phyloP scores from a whole-genome alignment of 2,797 vertebrate species.

The Pseudomugil gertrudae region DNA sequence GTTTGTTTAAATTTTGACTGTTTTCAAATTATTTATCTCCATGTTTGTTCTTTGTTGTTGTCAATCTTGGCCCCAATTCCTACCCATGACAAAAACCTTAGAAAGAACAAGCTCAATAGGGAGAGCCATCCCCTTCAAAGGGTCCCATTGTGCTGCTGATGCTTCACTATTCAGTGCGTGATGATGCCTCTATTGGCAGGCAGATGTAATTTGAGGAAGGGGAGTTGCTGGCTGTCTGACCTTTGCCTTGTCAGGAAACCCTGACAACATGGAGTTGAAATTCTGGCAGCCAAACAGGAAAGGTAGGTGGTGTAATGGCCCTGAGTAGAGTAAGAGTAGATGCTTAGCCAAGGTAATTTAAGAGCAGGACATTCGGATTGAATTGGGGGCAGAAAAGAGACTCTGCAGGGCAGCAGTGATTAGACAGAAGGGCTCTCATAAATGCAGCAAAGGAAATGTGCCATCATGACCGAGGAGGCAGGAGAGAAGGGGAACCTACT shows the following conservation, averaged over 20 bases:
- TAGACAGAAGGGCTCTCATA: slow-evolving; percentile 81
- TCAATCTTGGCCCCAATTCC: slow-evolving; percentile 19
- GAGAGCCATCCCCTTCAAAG: slow-evolving; percentile 47
- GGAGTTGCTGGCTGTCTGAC: slow-evolving; percentile 61
- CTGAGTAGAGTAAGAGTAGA: slow-evolving; percentile 69
- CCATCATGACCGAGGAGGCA: slow-evolving; percentile 52
- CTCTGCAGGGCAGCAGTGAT: slow-evolving; percentile 79
- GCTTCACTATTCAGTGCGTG: slow-evolving; percentile 32
- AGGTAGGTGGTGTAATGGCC: slow-evolving; percentile 66
- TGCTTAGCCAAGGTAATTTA: slow-evolving; percentile 83
- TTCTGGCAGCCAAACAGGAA: slow-evolving; percentile 56
- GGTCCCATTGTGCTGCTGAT: slow-evolving; percentile 35
- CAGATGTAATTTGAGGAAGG: slow-evolving; percentile 74
- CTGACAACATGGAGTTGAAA: slow-evolving; percentile 51
- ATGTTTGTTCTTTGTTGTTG: slow-evolving; percentile 27
- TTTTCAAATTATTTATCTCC: slow-evolving; percentile 18
- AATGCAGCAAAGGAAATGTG: slow-evolving; percentile 72
- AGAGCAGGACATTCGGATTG: slow-evolving; percentile 76
- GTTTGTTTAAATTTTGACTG: slow-evolving; percentile 23
- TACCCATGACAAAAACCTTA: slow-evolving; percentile 20
- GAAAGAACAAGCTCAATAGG: slow-evolving; percentile 25
- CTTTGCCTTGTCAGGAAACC: slow-evolving; percentile 56
- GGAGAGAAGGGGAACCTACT: slow-evolving; percentile 30
- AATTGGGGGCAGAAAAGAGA: slow-evolving; percentile 76
- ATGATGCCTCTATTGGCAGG: slow-evolving; percentile 59